These are phyloP conservation scores for Cynopterus brachyotis DNA, from an alignment of 2,113 vertebrate genomes.

Conservation along the genomic window DNA sequence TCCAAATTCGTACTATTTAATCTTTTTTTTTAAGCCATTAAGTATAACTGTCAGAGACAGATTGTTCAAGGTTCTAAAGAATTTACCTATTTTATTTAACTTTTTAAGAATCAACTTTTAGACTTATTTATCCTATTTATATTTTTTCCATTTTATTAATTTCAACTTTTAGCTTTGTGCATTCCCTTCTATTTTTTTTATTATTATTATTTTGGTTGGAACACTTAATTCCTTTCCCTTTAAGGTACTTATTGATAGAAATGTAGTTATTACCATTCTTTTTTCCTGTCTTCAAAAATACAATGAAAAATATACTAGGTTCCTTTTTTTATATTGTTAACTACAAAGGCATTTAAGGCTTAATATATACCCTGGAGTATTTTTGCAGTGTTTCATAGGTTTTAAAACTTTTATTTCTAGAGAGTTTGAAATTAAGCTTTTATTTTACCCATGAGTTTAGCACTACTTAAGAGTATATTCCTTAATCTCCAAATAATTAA, in stretches of 20 bases:
- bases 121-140: neutral
- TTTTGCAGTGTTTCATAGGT: neutral
- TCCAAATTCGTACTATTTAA: neutral
- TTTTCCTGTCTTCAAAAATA: neutral
- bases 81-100: neutral
- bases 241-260: too few relatives aligned
- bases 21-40: neutral
- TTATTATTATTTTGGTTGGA: neutral
- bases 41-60: neutral
- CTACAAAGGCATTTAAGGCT: neutral
- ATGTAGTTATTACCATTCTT: too few relatives aligned
- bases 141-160: neutral
- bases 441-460: neutral
- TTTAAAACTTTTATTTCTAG: neutral
- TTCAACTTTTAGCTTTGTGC: neutral
- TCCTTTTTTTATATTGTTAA: neutral
- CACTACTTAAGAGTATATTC: neutral
- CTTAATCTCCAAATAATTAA: neutral
- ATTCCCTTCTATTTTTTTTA: neutral
- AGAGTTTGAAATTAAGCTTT: neutral
- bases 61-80: neutral
- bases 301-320: neutral
- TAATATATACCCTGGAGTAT: neutral
- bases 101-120: neutral
- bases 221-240: too few relatives aligned